Base-by-base conservation (phyloP, 2,888 invertebrate species). In the Ptilodon capucinus region DNA sequence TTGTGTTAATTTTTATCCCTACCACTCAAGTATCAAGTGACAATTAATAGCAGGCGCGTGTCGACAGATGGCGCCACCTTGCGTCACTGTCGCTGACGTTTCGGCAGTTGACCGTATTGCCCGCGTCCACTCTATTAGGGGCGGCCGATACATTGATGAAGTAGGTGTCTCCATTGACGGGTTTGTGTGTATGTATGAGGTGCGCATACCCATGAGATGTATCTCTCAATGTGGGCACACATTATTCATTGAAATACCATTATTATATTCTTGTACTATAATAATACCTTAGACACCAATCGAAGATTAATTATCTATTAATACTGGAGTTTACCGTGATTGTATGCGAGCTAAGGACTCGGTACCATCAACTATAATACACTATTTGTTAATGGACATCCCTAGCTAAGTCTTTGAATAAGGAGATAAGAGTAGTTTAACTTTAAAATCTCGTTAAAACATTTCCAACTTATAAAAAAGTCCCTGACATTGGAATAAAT, bases 21-120 rank as follows among this genome's bases (percentile, higher is more conserved):
- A 50, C 19, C 32, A 48, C 54, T 67, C 57, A 50, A 57, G 54
- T 51, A 60, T 64, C 50, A 47, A 64, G 58, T 64, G 68, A 67
- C 55, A 66, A 64, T 60, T 60, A 61, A 48, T 50, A 46, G 44
- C 59, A 60, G 59, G 40, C 52, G 54, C 34, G 21, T 30, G 39
- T 47, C 58, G 51, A 55, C 68, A 73, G 69, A 63, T 67, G 63
- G 57, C 60, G 51, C 40, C 44, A n/a, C n/a, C 51, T 40, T 52
- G 46, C 46, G 60, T 54, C 56, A 51, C 43, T 44, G 39, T 49
- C 40, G 47, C 40, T 44, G 44, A 48, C 42, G 44, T 45, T 18
- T 2, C 19, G 13, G 7, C 38, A n/a, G 17, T n/a, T 17, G 38
- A 19, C 38, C 38, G 9, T 19, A 38, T 38, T 38, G 38, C 13